phyloP scores from a whole-genome alignment of 2,888 invertebrate species.

The Nemurella pictetii region DNA sequence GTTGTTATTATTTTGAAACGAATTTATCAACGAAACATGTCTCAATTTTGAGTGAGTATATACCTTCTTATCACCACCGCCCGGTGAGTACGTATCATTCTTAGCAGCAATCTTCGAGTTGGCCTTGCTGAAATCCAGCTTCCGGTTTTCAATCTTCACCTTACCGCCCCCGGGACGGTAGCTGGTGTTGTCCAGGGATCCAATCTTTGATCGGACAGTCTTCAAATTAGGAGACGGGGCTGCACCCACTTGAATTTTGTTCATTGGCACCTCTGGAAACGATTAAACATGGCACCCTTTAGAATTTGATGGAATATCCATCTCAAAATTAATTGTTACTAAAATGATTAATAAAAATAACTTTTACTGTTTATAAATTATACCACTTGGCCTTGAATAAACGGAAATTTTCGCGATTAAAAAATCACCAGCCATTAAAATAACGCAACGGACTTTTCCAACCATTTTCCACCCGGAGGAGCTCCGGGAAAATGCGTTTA shows the following conservation, averaged over 20 bases:
- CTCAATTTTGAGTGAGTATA: constrained; percentile 27
- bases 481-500: no score
- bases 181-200: constrained; percentile 85
- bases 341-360: no score
- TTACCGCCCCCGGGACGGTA: constrained; percentile 89
- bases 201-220: constrained; percentile 89
- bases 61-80: constrained; percentile 91
- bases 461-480: no score
- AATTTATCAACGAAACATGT: not conserved
- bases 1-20: no score
- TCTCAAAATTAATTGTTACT: no score
- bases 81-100: constrained; percentile 84
- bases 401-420: no score
- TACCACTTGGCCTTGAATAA: no score
- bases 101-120: constrained; percentile 88
- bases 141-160: constrained; percentile 84
- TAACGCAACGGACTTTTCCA: no score
- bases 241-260: constrained; percentile 88
- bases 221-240: constrained; percentile 92
- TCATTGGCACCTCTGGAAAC: constrained; percentile 80
- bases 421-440: no score
- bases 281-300: not conserved
- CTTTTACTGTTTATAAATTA: no score
- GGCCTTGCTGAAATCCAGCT: constrained; percentile 81
- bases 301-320: no score